These are phyloP conservation scores for Takifugu rubripes DNA, from an alignment of 2,797 vertebrate genomes.

Conservation along the genomic window DNA sequence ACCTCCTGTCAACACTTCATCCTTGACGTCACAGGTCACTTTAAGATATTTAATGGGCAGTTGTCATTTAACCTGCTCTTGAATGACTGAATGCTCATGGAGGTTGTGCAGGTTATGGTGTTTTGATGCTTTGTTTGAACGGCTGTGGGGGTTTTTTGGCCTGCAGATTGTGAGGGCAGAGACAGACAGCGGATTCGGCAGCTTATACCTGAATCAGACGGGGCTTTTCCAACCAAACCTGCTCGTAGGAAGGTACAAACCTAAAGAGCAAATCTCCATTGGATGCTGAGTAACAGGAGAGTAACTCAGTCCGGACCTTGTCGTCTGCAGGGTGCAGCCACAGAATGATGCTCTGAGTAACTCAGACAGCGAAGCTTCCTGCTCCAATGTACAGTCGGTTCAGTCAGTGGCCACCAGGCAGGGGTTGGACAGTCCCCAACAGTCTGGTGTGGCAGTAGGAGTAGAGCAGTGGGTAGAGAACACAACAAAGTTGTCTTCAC, in stretches of 20 bases:
- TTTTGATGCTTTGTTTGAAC: not conserved
- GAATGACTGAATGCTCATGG: not conserved
- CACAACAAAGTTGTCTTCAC: conserved; percentile 45
- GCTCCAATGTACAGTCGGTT: conserved; percentile 64
- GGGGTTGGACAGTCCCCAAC: conserved; percentile 10
- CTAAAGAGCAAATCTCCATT: not conserved
- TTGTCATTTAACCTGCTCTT: not conserved
- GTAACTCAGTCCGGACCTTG: not conserved
- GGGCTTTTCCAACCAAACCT: conserved; percentile 42
- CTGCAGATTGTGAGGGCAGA: conserved; percentile 68
- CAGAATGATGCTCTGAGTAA: conserved; percentile 43
- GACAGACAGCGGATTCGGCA: conserved; percentile 63
- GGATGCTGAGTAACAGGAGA: not conserved
- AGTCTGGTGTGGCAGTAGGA: conserved; percentile 23
- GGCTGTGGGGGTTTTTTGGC: conserved; percentile 8
- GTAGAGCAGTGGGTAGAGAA: conserved; percentile 59
- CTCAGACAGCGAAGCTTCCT: conserved; percentile 67
- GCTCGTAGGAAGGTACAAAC: conserved; percentile 57
- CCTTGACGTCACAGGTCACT: conserved; percentile 53
- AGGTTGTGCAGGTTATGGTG: not conserved
- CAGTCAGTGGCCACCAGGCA: conserved; percentile 28
- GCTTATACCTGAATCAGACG: conserved; percentile 56
- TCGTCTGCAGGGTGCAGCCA: conserved; percentile 29
- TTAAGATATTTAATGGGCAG: not conserved
- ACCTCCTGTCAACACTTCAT: conserved; percentile 34